These are phyloP conservation scores for Cyanoderma ruficeps DNA, from an alignment of 2,113 vertebrate species.

Conservation along the genomic window DNA sequence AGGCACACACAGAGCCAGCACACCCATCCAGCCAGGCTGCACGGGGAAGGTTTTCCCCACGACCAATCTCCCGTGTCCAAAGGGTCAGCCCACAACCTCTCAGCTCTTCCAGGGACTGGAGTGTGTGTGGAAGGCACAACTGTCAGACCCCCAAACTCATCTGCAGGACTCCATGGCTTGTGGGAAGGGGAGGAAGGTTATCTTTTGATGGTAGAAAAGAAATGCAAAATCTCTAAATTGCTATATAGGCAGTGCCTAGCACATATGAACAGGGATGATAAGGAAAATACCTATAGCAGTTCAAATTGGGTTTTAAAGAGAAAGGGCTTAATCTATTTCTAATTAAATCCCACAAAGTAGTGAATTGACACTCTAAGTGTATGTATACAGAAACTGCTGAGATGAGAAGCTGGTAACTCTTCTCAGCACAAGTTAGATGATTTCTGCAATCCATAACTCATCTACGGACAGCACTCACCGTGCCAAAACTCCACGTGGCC, in stretches of 20 bases:
- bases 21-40: not conserved
- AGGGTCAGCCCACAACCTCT: not conserved
- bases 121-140: not conserved
- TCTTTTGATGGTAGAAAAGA: not conserved
- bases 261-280: not conserved
- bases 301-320: not conserved
- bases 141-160: not conserved
- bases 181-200: not conserved
- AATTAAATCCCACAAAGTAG: not conserved
- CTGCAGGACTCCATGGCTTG: not conserved
- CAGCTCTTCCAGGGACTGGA: not conserved
- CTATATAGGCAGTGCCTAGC: not conserved
- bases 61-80: not conserved
- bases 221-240: not conserved
- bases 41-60: rapidly evolving
- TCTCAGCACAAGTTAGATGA: not conserved
- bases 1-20: not conserved
- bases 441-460: constrained; percentile 15
- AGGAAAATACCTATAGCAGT: not conserved
- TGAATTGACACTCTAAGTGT: not conserved
- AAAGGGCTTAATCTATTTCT: constrained; percentile 13
- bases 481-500: constrained; percentile 47
- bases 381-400: not conserved
- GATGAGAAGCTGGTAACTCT: not conserved
- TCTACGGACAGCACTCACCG: not conserved